phyloP scores from a whole-genome alignment of 2,113 vertebrate species.

The Mobula birostris region DNA sequence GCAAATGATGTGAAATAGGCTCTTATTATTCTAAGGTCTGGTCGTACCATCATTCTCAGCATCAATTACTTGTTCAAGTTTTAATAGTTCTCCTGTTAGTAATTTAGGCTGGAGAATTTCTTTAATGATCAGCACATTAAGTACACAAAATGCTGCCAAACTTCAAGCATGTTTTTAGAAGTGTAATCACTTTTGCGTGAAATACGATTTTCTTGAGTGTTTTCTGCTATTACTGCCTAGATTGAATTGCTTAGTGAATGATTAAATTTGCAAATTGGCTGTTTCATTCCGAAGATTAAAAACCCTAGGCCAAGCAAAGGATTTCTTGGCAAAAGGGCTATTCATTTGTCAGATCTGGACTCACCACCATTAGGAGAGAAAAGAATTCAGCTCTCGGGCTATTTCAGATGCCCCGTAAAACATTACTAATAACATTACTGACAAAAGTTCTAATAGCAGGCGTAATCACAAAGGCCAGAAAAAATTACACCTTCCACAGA shows the following conservation, averaged over 20 bases:
- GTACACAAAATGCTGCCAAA: slow-evolving; percentile 18
- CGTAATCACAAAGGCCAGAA: not conserved
- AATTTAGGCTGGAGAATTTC: slow-evolving; percentile 23
- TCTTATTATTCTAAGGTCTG: not conserved
- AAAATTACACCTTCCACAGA: not conserved
- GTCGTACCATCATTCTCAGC: not conserved
- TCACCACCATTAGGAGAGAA: not conserved
- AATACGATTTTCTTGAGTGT: slow-evolving; percentile 32
- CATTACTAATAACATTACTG: not conserved
- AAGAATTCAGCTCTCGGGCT: not conserved
- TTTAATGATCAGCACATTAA: slow-evolving; percentile 35
- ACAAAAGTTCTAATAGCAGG: not conserved
- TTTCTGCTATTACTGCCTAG: slow-evolving; percentile 29
- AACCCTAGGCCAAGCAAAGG: slow-evolving; percentile 20
- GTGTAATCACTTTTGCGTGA: slow-evolving; percentile 31
- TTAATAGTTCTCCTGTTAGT: slow-evolving; percentile 33
- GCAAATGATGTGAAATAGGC: not conserved
- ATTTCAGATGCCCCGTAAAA: not conserved
- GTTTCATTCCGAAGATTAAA: slow-evolving; percentile 32
- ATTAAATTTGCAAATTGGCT: slow-evolving; percentile 24
- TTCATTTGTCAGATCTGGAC: not conserved
- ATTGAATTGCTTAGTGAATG: slow-evolving; percentile 28
- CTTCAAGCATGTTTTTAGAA: slow-evolving; percentile 10
- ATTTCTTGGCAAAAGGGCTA: slow-evolving; percentile 9
- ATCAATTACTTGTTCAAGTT: not conserved